These are phyloP conservation scores for Pan paniscus DNA, from an alignment of 2,113 vertebrate species.

Conservation along the genomic window DNA sequence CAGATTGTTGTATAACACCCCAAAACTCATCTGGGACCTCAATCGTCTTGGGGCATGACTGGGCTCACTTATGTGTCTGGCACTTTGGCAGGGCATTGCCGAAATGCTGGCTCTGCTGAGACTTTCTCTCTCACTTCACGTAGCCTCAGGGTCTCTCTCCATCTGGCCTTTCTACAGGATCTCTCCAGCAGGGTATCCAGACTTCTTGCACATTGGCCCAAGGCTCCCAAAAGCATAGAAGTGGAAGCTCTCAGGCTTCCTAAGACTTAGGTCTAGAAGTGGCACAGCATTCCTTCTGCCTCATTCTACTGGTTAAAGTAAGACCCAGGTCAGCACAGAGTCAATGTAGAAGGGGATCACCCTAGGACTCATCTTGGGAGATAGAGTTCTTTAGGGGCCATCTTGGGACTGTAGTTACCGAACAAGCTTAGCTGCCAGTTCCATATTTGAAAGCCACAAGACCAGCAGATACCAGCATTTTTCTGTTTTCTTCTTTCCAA, in stretches of 20 bases:
- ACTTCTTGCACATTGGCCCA: background rate
- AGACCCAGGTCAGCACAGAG: background rate
- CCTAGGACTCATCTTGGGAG: background rate
- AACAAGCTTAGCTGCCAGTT: background rate
- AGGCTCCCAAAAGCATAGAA: background rate
- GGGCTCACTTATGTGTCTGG: background rate
- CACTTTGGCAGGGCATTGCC: background rate
- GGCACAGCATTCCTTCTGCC: background rate
- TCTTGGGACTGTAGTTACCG: background rate
- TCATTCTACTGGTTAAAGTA: background rate
- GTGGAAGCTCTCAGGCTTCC: background rate
- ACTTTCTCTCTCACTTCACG: background rate
- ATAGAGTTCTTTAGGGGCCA: background rate
- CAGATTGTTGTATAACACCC: background rate
- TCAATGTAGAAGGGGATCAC: background rate
- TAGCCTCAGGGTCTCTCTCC: background rate
- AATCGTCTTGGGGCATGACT: background rate
- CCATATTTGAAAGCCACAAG: background rate
- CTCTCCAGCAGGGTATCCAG: background rate
- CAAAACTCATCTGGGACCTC: background rate
- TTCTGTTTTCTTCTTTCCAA: background rate
- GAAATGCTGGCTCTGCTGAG: background rate
- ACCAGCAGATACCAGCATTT: background rate
- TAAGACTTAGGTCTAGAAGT: background rate
- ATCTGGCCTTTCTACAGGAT: background rate